Conservation (phyloP, 2,797 vertebrate genomes). For the Pteronotus mesoamericanus region DNA sequence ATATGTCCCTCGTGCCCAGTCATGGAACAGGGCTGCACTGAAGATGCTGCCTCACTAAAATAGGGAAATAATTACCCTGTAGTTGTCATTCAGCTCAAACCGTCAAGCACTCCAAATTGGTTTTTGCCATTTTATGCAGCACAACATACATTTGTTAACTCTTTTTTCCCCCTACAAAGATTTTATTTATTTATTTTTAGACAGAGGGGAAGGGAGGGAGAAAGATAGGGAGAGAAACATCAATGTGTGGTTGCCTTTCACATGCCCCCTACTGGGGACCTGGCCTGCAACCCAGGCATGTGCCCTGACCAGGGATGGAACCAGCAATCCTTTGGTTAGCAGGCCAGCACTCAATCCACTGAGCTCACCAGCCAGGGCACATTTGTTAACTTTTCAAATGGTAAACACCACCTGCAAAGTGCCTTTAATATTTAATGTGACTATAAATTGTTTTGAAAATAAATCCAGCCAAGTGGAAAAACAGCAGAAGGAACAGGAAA, state of each 20-base stretch:
- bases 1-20: background rate
- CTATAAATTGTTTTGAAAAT: constrained; percentile 66
- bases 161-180: too few species aligned
- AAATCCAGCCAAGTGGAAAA: constrained; percentile 46
- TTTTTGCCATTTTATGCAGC: background rate
- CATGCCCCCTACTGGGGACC: too few species aligned
- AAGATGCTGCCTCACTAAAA: constrained; percentile 9
- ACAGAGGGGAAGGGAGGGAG: too few species aligned
- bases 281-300: too few species aligned
- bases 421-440: constrained; percentile 67
- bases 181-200: too few species aligned
- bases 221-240: too few species aligned
- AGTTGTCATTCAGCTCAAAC: background rate
- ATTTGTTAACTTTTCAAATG: constrained; percentile 56
- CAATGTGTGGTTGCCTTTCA: too few species aligned
- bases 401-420: constrained; percentile 72
- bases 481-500: background rate
- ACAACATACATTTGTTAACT: constrained; percentile 51
- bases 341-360: too few species aligned
- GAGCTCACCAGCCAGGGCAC: too few species aligned
- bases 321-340: too few species aligned
- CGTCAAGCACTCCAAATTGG: constrained; percentile 16
- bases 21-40: fast-evolving
- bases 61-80: background rate
- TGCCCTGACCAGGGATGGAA: too few species aligned